These are phyloP conservation scores for Agonopterix alstromeriana DNA, from an alignment of 2,888 invertebrate species.

Conservation along the genomic window DNA sequence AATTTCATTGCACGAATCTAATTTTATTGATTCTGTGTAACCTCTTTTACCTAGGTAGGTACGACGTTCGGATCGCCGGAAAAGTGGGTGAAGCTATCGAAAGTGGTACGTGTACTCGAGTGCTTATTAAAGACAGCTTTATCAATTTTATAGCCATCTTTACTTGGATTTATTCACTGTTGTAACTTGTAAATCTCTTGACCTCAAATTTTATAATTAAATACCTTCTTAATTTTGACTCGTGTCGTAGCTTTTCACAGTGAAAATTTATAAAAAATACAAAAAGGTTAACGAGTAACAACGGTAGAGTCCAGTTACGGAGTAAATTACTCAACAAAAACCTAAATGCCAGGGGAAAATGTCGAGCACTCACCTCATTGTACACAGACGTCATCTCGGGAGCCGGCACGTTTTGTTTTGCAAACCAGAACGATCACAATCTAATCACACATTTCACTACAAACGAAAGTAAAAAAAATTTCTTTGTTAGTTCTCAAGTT, in stretches of 20 bases:
- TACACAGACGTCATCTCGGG: constrained; percentile 64
- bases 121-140: constrained; percentile 9
- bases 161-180: constrained; percentile 8
- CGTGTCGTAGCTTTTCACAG: constrained; percentile 2
- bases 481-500: neutral
- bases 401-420: constrained; percentile 42
- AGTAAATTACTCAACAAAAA: constrained; percentile 60
- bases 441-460: constrained; percentile 57
- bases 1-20: constrained; percentile 12
- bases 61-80: neutral
- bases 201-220: constrained; percentile 4
- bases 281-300: constrained; percentile 23
- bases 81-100: constrained; percentile 18
- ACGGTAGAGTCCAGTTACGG: constrained; percentile 31
- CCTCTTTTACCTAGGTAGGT: constrained; percentile 7
- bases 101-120: constrained; percentile 11
- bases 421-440: constrained; percentile 44
- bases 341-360: constrained; percentile 60
- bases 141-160: constrained; percentile 15
- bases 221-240: constrained; percentile 4
- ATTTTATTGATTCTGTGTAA: constrained; percentile 14
- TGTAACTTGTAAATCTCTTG: constrained; percentile 5
- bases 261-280: constrained; percentile 8
- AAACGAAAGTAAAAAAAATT: constrained; percentile 2
- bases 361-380: constrained; percentile 70